Base-by-base conservation (phyloP, 2,113 vertebrate genomes). In the Paracanthobrama guichenoti region DNA sequence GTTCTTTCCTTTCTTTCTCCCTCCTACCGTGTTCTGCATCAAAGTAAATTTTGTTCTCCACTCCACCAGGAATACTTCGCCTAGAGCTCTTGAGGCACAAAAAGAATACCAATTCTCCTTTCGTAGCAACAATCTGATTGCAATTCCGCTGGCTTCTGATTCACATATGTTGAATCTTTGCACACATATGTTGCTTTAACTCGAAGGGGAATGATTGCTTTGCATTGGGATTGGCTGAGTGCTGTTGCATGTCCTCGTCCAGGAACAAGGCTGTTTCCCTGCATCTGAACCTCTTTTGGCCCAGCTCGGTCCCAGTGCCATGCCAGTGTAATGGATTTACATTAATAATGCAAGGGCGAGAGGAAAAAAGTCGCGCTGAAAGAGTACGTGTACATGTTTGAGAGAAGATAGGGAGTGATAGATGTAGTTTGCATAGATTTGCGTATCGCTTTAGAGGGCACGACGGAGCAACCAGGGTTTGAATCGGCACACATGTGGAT, bases 261-360 rank as follows among this genome's bases (percentile, higher is more conserved):
- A 24, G 48, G 26, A 69, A 20, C 14, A 20, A 28, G 42, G 44
- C 39, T 80, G 64, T 24, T 79, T 60, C 18, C 28, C 3, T 57
- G 48, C 26, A 24, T 59, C 35, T 20, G 64, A 60, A 10, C 60
- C 26, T 10, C 76, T 81, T 81, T 79, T 48, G 28, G 66, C 26
- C 71, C 24, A 12, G 57, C 26, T 53, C 31, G 14, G 35, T 83
- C 75, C 62, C 85, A 35, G 80, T 71, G 66, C 77, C 31, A 59
- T 75, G 62, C 46, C 44, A 57, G 22, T 75, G 69, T 84, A 88
- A 84, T 84, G 87, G 84, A 81, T 62, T 60, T 64, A 50, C 77
- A 84, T 88, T 79, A 88, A 82, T 88, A 88, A 88, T 88, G 82
- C 79, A 88, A 46, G 26, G 24, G 8, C 12, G n/a, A 35, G 72